phyloP scores from a whole-genome alignment of 1,140 invertebrate species.

The Bicyclus anynana region DNA sequence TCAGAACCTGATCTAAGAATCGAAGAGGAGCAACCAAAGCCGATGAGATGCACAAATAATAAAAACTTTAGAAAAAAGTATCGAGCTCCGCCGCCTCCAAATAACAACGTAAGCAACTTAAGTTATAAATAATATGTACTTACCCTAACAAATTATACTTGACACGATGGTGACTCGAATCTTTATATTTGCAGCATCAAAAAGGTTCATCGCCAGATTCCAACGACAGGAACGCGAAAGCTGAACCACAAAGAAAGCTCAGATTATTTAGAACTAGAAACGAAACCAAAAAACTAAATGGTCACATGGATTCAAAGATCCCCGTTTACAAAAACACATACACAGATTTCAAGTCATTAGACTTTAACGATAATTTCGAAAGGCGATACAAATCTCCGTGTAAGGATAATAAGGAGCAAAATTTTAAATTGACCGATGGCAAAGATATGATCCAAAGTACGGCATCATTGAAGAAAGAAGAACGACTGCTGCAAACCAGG shows the following conservation, averaged over 20 bases:
- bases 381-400: conserved; percentile 64
- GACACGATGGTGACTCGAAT: neutral
- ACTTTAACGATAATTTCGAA: conserved; percentile 61
- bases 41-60: conserved; percentile 48
- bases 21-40: conserved; percentile 63
- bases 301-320: conserved; percentile 44
- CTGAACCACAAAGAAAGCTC: conserved; percentile 78
- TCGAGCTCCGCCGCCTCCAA: conserved; percentile 79
- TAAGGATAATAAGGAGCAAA: conserved; percentile 60
- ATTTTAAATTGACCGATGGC: conserved; percentile 62
- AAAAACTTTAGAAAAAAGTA: conserved; percentile 81
- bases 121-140: too few relatives aligned
- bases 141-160: too few relatives aligned
- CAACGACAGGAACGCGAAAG: conserved; percentile 69
- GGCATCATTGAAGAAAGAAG: conserved; percentile 68
- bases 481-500: conserved; percentile 62
- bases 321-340: conserved; percentile 45
- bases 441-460: conserved; percentile 68
- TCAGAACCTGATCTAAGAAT: conserved; percentile 84
- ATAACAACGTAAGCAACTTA: conserved; percentile 44
- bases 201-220: conserved; percentile 78
- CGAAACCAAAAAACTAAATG: conserved; percentile 79
- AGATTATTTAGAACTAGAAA: conserved; percentile 86
- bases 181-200: conserved; percentile 40
- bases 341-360: conserved; percentile 61